phyloP scores from a whole-genome alignment of 2,113 vertebrate genomes.

The Hemicordylus capensis region DNA sequence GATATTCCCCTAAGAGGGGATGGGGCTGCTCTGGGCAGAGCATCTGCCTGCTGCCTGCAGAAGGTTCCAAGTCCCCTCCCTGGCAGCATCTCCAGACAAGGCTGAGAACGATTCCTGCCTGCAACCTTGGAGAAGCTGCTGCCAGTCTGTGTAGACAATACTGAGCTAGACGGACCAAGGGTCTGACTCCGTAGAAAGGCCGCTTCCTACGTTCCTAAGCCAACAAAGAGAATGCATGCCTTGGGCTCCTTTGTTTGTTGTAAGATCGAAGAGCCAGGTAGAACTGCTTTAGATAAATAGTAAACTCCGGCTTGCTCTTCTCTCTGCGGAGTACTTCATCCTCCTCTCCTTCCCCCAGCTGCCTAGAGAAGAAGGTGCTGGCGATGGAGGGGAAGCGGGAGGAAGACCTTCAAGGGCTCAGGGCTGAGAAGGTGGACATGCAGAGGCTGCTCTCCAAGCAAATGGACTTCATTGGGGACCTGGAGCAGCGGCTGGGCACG shows the following conservation, averaged over 20 bases:
- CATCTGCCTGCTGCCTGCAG: too few species aligned
- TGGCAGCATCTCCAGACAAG: too few species aligned
- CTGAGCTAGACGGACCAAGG: too few species aligned
- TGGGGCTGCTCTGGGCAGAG: too few species aligned
- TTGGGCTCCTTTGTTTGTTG: background rate
- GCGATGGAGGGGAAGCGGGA: conserved; percentile 75
- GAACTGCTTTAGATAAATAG: background rate
- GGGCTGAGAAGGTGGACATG: conserved; percentile 78
- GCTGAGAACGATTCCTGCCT: too few species aligned
- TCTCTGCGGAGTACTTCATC: background rate
- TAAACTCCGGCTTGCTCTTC: background rate
- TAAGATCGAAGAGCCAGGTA: background rate
- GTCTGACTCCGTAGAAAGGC: too few species aligned
- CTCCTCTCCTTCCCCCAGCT: conserved; percentile 53
- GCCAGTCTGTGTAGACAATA: too few species aligned
- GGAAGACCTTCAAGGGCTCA: conserved; percentile 72
- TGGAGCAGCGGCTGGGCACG: conserved; percentile 76
- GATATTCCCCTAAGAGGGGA: too few species aligned
- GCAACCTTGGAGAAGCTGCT: too few species aligned
- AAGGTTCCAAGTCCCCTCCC: too few species aligned
- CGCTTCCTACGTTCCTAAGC: too few species aligned
- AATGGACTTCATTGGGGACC: conserved; percentile 69
- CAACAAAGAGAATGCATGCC: too few species aligned
- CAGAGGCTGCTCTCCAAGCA: conserved; percentile 76
- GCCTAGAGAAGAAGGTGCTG: conserved; percentile 78